Evolutionary conservation across 23 tunicate genomes (phyloP).

Genomic region (Halocynthia aurantium): DNA sequence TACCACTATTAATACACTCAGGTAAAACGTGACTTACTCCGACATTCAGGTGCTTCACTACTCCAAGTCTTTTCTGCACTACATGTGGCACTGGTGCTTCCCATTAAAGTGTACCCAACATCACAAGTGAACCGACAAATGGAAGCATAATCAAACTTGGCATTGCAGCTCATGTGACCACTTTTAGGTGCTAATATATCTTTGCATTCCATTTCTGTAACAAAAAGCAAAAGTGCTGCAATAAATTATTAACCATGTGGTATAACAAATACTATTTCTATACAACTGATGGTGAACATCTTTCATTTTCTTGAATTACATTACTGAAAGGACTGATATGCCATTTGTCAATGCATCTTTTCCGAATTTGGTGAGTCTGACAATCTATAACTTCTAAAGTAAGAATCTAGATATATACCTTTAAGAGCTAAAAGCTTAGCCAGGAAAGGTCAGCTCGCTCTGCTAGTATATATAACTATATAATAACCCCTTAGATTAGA

Average conservation of each 20-base stretch:
- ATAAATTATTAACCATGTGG: not conserved
- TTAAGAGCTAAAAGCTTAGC: no score
- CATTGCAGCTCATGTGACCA: slow-evolving; percentile 31
- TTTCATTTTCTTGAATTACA: not conserved
- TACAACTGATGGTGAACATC: not conserved
- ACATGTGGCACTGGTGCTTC: slow-evolving; percentile 51
- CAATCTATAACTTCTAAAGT: no score
- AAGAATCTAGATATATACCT: no score
- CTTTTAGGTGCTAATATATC: slow-evolving; percentile 8
- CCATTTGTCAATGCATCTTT: no score
- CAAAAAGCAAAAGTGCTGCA: not conserved
- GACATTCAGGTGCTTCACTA: slow-evolving; percentile 48
- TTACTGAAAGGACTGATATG: no score
- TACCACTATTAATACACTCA: no score
- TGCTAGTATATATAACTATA: no score
- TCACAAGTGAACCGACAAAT: slow-evolving; percentile 58
- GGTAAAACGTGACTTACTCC: slow-evolving; percentile 29
- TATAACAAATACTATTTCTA: not conserved
- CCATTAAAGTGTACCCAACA: slow-evolving; percentile 73
- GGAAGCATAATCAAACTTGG: slow-evolving; percentile 31
- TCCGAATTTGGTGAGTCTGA: no score
- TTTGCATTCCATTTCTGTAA: slow-evolving; percentile 26
- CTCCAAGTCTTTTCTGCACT: slow-evolving; percentile 53
- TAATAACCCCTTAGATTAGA: no score
- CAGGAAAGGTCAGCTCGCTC: no score